These are phyloP conservation scores for Alexandromys fortis DNA, from an alignment of 2,113 vertebrate species.

Conservation along the genomic window DNA sequence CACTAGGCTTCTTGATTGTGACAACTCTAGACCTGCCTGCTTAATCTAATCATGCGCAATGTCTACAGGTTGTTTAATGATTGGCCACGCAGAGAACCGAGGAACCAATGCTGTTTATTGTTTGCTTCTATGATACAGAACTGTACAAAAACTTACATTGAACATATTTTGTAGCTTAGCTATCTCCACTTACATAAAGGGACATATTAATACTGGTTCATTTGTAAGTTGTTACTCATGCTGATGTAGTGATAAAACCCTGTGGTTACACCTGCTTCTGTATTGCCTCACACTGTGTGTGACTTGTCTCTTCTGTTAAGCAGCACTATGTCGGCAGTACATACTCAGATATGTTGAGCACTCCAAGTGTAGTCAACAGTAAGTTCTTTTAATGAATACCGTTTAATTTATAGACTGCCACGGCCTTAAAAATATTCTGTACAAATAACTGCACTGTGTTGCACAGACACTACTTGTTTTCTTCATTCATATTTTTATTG, in stretches of 20 bases:
- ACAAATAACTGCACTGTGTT: constrained; percentile 66
- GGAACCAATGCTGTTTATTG: constrained; percentile 72
- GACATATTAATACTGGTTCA: constrained; percentile 73
- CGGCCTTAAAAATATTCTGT: constrained; percentile 78
- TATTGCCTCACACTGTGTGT: constrained; percentile 83
- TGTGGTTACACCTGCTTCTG: constrained; percentile 65
- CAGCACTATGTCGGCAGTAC: constrained; percentile 63
- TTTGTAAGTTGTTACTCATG: constrained; percentile 68
- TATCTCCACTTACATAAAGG: constrained; percentile 80
- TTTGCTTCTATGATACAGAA: constrained; percentile 79
- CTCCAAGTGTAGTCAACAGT: neutral
- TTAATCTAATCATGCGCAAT: constrained; percentile 78
- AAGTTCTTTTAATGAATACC: constrained; percentile 15
- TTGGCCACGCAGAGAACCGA: constrained; percentile 82
- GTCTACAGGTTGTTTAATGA: constrained; percentile 76
- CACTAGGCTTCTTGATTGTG: constrained; percentile 83
- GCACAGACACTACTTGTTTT: constrained; percentile 81
- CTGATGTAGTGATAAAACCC: constrained; percentile 58
- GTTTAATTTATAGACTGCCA: constrained; percentile 78
- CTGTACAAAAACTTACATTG: constrained; percentile 63
- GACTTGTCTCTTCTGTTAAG: constrained; percentile 68
- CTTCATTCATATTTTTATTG: constrained; percentile 70
- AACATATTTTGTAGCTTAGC: constrained; percentile 78
- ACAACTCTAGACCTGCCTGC: constrained; percentile 87
- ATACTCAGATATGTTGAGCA: constrained; percentile 34